A percentile compares a stretch with the other conserved stretches of the same genome.
Evolutionary conservation across 2,113 vertebrate genomes (phyloP).

Genomic region (Triplophysa tibetana): DNA sequence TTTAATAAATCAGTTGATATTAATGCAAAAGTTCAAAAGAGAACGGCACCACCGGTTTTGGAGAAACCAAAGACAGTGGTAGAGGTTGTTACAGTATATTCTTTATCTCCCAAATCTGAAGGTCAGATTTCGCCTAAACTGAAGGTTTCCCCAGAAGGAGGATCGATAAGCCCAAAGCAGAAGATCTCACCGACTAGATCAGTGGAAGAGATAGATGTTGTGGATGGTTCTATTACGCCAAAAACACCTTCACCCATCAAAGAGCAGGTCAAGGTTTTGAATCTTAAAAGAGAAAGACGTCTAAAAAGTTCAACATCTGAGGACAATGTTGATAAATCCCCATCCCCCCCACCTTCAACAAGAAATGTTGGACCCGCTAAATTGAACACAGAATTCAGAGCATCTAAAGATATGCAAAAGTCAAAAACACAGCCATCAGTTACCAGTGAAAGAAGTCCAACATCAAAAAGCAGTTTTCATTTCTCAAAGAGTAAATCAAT

Average conservation of each 20-base stretch:
- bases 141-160: conserved; percentile 35
- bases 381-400: conserved; percentile 11
- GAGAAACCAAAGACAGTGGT: conserved; percentile 58
- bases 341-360: conserved; percentile 46
- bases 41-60: conserved; percentile 56
- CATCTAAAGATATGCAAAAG: conserved; percentile 40
- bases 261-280: conserved; percentile 14
- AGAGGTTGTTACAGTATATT: conserved; percentile 40
- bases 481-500: conserved; percentile 51
- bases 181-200: conserved; percentile 24
- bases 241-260: conserved; percentile 18
- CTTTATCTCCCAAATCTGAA: conserved; percentile 12
- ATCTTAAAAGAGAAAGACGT: conserved; percentile 30
- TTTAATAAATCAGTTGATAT: conserved; percentile 22
- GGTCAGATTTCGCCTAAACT: conserved; percentile 35
- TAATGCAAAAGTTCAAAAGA: conserved; percentile 73
- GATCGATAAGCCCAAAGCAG: not conserved
- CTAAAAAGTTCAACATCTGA: conserved; percentile 22
- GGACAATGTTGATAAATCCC: conserved; percentile 42
- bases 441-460: conserved; percentile 46
- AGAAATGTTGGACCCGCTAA: conserved; percentile 12
- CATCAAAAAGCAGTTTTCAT: conserved; percentile 60
- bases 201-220: conserved; percentile 6
- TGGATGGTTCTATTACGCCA: not conserved
- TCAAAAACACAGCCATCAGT: conserved; percentile 48